Evolutionary conservation across 2,113 vertebrate genomes (phyloP), one percentile per base, ranked within the genome.

Genomic region (Drymodes brunneopygia): DNA sequence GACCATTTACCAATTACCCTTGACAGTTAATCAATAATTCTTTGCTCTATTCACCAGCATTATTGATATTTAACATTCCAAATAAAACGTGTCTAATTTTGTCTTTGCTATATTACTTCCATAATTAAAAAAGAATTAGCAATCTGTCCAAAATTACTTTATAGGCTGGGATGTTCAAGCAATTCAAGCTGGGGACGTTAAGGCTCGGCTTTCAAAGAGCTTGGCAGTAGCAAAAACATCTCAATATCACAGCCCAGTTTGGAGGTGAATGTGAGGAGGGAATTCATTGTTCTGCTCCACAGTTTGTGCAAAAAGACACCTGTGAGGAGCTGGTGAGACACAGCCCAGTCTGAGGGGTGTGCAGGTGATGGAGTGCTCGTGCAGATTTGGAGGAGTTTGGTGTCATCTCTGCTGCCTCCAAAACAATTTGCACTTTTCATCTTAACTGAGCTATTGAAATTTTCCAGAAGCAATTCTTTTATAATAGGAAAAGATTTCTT

Each of bases 11-110:
- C 44, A 91, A 85, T 29, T 35, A 33, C 9, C 14, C 47, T 14
- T 91, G 91, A 78, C 88, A 96, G 67, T 53, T 92, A 81, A 91
- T 97, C 94, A 73, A 85, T 93, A 83, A 69, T 72, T 28, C 51
- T 86, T 83, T 93, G 21, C 47, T 81, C 61, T 89, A 0, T 78
- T 94, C 75, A 16, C 81, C 45, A 73, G 29, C 20, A 16, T 75
- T 93, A 95, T 61, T 1, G 12, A 66, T 89, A 94, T 91, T 92
- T 90, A 88, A 88, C 56, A 45, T 85, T 82, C 33, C 25, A 81
- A 28, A 67, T 69, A 81, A 87, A 92, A 64, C 4, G 18, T 12
- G 11, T 31, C 35, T 75, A 21, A 65, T 93, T 73, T 81, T 81
- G 31, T 25, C 54, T 64, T 23, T 62, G 23, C 53, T 65, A 0